These are phyloP conservation scores for Perodicticus potto DNA, from an alignment of 2,797 vertebrate species.

Conservation along the genomic window DNA sequence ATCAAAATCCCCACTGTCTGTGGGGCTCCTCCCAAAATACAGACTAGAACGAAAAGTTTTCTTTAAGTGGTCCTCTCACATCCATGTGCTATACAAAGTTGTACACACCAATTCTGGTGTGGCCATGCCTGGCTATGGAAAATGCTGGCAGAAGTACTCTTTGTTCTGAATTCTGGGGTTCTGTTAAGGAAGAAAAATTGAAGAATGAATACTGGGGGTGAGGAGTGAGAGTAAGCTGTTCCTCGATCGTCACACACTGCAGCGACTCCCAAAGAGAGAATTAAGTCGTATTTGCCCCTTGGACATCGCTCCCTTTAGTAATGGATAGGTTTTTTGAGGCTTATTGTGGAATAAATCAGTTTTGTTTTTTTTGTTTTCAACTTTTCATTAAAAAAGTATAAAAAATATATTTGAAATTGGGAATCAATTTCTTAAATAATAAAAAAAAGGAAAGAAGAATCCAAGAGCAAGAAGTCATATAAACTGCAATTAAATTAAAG, in stretches of 20 bases:
- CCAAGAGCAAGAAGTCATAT: constrained; percentile 69
- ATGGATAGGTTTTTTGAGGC: neutral
- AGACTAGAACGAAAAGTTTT: neutral
- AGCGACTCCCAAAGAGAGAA: neutral
- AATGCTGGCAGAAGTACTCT: neutral
- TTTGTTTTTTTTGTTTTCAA: constrained; percentile 48
- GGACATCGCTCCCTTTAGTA: neutral
- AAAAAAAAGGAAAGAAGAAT: constrained; percentile 35
- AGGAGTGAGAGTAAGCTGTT: neutral
- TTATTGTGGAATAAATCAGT: neutral
- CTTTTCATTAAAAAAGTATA: constrained; percentile 40
- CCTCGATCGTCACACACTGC: neutral
- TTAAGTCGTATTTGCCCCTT: neutral
- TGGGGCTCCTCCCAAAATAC: neutral
- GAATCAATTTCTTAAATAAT: constrained; percentile 58
- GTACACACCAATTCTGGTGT: neutral
- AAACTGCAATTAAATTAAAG: constrained; percentile 75
- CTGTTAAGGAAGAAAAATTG: neutral
- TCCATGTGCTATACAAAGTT: neutral
- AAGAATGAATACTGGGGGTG: neutral
- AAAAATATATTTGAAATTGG: constrained; percentile 62
- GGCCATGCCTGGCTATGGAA: neutral
- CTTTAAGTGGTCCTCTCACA: neutral
- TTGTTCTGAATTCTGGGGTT: neutral
- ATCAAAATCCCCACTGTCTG: constrained; percentile 1